These are phyloP conservation scores for Cotesia typhae DNA, from an alignment of 1,140 invertebrate genomes.

Conservation along the genomic window DNA sequence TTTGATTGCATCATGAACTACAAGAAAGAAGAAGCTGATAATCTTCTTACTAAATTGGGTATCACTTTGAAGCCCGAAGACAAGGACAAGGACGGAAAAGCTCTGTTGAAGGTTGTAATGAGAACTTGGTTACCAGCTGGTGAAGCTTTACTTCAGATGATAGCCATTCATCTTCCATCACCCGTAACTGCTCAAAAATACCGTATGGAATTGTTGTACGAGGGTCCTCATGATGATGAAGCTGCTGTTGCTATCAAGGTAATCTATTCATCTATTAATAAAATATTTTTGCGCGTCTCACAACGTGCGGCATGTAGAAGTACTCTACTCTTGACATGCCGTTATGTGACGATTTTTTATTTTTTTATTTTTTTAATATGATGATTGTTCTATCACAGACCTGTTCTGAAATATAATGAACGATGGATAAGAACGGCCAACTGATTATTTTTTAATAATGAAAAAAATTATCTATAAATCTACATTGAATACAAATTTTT, in stretches of 20 bases:
- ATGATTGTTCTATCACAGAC: slow-evolving; percentile 63
- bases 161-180: slow-evolving; percentile 98
- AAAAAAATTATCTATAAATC: not conserved
- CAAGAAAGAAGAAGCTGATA: slow-evolving; percentile 93
- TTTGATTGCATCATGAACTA: slow-evolving; percentile 99
- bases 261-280: slow-evolving; percentile 39
- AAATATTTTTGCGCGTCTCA: not conserved
- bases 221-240: slow-evolving; percentile 97
- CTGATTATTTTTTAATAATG: slow-evolving; percentile 43
- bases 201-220: slow-evolving; percentile 99
- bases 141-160: slow-evolving; percentile 99
- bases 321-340: too few relatives aligned
- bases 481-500: not conserved
- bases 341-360: too few relatives aligned
- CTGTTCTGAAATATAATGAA: slow-evolving; percentile 60
- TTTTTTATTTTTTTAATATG: slow-evolving; percentile 41
- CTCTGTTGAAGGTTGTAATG: slow-evolving; percentile 95
- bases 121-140: slow-evolving; percentile 99
- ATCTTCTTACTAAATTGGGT: slow-evolving; percentile 87
- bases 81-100: slow-evolving; percentile 94
- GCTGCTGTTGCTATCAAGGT: slow-evolving; percentile 89
- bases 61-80: slow-evolving; percentile 95
- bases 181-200: slow-evolving; percentile 99
- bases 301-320: too few relatives aligned
- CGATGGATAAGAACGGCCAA: slow-evolving; percentile 53